Evolutionary conservation across 2,113 vertebrate genomes (phyloP).

Genomic region (Tachysurus vachellii): DNA sequence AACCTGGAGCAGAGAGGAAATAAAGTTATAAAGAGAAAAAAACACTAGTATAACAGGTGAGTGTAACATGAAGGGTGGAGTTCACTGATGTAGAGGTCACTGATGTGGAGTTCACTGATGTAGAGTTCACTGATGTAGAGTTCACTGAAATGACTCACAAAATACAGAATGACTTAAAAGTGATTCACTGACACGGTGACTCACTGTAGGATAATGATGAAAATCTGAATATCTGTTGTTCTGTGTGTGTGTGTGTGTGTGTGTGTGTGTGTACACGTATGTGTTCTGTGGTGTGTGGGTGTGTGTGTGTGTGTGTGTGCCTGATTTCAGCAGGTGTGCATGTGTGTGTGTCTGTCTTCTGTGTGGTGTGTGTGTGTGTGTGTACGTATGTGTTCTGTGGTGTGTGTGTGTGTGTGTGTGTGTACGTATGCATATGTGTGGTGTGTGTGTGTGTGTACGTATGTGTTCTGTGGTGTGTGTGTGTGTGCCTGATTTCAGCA

Average conservation of each 20-base stretch:
- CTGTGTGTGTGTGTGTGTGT: background rate
- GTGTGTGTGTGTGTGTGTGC: slow-evolving; percentile 31
- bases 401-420: too few species aligned
- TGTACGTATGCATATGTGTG: too few species aligned
- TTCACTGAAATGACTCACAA: background rate
- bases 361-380: too few species aligned
- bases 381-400: too few species aligned
- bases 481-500: slow-evolving; percentile 4
- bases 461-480: background rate
- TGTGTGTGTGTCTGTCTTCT: too few species aligned
- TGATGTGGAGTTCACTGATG: too few species aligned
- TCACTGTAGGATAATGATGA: background rate
- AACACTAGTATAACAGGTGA: background rate
- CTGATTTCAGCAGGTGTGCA: background rate
- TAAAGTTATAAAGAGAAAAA: background rate
- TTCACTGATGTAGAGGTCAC: background rate
- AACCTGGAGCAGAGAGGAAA: background rate
- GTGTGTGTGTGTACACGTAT: background rate
- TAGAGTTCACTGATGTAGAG: too few species aligned
- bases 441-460: too few species aligned
- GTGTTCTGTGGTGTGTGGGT: background rate
- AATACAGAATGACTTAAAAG: background rate
- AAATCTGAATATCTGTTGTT: background rate
- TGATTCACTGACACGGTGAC: background rate
- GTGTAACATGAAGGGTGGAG: slow-evolving; percentile 5